Percentiles rank a stretch among this genome's conserved stretches.
phyloP scores from a whole-genome alignment of 2,797 vertebrate genomes.

The Chrosomus eos region DNA sequence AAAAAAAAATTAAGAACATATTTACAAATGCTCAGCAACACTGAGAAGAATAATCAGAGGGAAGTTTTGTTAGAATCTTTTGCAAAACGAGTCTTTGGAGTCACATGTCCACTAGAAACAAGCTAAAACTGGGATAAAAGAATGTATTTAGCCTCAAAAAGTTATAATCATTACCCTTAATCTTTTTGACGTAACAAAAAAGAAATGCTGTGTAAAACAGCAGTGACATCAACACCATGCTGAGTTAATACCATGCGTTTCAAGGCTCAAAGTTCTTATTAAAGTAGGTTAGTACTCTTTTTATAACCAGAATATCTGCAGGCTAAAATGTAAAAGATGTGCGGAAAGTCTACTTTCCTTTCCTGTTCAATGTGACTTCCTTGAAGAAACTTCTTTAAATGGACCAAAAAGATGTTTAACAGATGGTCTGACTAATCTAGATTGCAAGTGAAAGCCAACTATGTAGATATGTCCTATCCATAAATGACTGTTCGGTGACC shows the following conservation, averaged over 20 bases:
- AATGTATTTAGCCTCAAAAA: background rate
- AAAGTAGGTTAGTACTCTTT: constrained; percentile 47
- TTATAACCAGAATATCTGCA: constrained; percentile 43
- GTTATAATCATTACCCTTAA: background rate
- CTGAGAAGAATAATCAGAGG: background rate
- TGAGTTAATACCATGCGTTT: background rate
- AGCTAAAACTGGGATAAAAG: background rate
- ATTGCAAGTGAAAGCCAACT: constrained; percentile 69
- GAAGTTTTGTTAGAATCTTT: background rate
- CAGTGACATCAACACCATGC: background rate
- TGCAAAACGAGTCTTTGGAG: background rate
- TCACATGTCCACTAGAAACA: background rate
- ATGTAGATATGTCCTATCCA: constrained; percentile 38
- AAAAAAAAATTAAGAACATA: background rate
- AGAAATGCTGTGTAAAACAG: constrained; percentile 1
- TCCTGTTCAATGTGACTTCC: constrained; percentile 33
- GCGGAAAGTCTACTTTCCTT: constrained; percentile 26
- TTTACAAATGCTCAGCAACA: background rate
- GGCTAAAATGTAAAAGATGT: constrained; percentile 30
- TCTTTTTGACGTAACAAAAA: background rate
- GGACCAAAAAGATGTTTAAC: constrained; percentile 71
- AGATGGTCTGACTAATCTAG: constrained; percentile 77
- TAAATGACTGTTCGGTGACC: constrained; percentile 48
- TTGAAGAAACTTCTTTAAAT: constrained; percentile 65
- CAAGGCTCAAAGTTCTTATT: constrained; percentile 9